Base-by-base conservation (phyloP, 2,888 invertebrate genomes). In the Athalia circularis region DNA sequence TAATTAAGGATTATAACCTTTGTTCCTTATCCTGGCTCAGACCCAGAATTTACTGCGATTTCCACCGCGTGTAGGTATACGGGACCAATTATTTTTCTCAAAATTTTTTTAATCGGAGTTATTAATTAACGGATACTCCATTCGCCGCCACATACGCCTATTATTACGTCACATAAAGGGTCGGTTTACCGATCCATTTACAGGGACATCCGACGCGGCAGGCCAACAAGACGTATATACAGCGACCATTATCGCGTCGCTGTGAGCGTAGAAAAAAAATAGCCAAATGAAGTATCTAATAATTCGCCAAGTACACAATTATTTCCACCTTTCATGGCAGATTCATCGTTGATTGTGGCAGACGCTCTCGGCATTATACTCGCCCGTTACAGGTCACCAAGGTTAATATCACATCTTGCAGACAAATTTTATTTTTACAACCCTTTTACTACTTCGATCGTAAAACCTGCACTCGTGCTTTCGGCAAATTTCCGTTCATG, bases 41-140 rank as follows among this genome's bases (percentile, higher is more conserved):
- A 59, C 72, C 72, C 72, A 72, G 72, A 72, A 47, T 59, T 72
- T 29, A 47, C 57, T 59, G 15, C 72, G 59, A 72, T 72, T 72
- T 59, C 52, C 43, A 59, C 43, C 52, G 59, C 45, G 72, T 59
- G n/a, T n/a, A n/a, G n/a, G n/a, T n/a, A n/a, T n/a, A n/a, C n/a
- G n/a, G n/a, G n/a, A n/a, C n/a, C n/a, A n/a, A 29, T 8, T 62
- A 8, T 29, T 13, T 8, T 62, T n/a, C 8, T n/a, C 4, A 3
- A 8, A 54, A 54, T 54, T 54, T 29, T 29, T 29, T 29, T 29
- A 8, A 54, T 11, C 54, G 54, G 54, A n/a, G 4, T 3, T 54
- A 54, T 54, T 54, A 54, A 54, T 54, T 54, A 54, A 54, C 54
- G 4, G 54, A 11, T 11, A 54, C 48, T 29, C 29, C 29, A 0